Evolutionary conservation across 2,797 vertebrate species (phyloP).

Genomic region (Sternotherus odoratus): DNA sequence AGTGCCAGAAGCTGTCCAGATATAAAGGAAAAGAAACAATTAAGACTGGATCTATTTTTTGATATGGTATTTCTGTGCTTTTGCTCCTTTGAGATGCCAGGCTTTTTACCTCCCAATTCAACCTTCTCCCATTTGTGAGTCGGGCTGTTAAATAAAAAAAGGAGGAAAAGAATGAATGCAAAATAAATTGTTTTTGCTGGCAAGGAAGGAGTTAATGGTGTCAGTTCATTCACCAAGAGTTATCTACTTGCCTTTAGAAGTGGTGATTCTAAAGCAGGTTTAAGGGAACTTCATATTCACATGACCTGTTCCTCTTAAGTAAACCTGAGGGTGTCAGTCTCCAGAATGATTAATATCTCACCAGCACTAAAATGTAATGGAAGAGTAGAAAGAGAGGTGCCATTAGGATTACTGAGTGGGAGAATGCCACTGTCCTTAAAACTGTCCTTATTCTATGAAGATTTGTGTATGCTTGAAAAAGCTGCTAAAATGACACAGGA

Average conservation of each 20-base stretch:
- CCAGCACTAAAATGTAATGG: background rate
- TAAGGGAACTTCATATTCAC: background rate
- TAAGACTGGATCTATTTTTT: background rate
- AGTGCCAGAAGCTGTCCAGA: rapidly evolving
- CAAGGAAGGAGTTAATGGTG: background rate
- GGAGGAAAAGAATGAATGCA: background rate
- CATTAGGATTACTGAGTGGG: background rate
- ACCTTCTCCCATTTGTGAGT: background rate
- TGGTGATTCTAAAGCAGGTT: background rate
- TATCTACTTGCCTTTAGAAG: background rate
- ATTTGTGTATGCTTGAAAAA: background rate
- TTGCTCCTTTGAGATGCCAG: background rate
- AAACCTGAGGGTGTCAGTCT: background rate
- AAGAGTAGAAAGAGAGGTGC: background rate
- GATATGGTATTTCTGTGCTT: background rate
- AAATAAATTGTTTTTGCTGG: background rate
- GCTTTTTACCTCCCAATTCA: background rate
- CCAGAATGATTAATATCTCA: background rate
- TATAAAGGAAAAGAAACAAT: background rate
- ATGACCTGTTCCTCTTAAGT: background rate
- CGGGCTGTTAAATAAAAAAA: background rate
- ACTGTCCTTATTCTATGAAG: background rate
- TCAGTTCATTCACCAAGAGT: background rate
- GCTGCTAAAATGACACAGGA: background rate
- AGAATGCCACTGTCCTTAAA: background rate